Evolutionary conservation across 2,113 vertebrate genomes (phyloP).

Genomic region (Tragelaphus scriptus): DNA sequence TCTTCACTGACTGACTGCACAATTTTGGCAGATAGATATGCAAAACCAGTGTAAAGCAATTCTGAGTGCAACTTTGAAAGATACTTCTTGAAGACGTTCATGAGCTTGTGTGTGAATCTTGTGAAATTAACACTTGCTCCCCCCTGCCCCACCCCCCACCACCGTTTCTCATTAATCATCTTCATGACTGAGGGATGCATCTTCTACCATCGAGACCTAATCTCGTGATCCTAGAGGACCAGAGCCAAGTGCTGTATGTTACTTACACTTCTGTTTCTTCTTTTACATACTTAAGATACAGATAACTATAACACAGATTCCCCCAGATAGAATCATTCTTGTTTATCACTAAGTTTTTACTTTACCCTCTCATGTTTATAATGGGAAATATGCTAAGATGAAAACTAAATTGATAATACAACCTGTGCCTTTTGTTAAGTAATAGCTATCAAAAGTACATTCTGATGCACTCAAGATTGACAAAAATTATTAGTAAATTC

Average conservation of each 20-base stretch:
- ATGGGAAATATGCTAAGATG: background rate
- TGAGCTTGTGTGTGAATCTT: background rate
- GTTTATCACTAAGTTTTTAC: background rate
- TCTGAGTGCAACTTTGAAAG: background rate
- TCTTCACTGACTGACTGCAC: background rate
- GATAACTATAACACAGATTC: background rate
- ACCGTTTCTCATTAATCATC: background rate
- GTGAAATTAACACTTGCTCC: background rate
- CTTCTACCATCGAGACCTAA: background rate
- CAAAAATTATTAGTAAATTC: background rate
- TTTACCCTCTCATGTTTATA: background rate
- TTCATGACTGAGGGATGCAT: background rate
- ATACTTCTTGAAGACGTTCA: background rate
- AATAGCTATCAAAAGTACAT: background rate
- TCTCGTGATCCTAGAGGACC: background rate
- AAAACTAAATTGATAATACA: background rate
- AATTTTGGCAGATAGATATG: background rate
- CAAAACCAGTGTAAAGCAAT: background rate
- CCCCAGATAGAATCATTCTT: background rate
- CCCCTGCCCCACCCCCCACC: rapidly evolving
- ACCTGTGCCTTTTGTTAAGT: background rate
- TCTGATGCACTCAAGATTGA: background rate
- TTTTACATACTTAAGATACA: background rate
- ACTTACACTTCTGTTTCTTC: background rate
- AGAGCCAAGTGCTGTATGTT: background rate